Evolutionary conservation across 1,140 invertebrate species (phyloP).

Genomic region (Babylonia areolata): DNA sequence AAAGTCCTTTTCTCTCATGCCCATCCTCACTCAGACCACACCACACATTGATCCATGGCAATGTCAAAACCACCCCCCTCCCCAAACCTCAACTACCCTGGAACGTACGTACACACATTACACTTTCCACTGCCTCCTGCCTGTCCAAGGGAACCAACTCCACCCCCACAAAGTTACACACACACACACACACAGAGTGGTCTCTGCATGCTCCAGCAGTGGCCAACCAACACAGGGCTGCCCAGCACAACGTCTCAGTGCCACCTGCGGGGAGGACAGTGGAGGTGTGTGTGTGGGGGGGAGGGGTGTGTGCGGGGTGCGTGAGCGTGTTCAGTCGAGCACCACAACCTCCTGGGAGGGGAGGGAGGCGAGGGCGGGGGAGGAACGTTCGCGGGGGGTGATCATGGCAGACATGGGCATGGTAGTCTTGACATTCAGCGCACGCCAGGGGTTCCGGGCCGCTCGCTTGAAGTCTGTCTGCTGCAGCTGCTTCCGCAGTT

Average conservation of each 20-base stretch:
- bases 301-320: not conserved
- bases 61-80: not conserved
- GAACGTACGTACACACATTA: not conserved
- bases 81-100: not conserved
- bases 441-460: constrained; percentile 90
- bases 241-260: no score
- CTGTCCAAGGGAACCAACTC: not conserved
- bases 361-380: constrained; percentile 25
- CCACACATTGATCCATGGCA: not conserved
- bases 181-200: not conserved
- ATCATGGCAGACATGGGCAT: constrained; percentile 37
- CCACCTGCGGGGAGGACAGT: not conserved
- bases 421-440: constrained; percentile 61
- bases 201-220: no score
- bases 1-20: not conserved
- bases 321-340: no score
- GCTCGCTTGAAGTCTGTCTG: constrained; percentile 89
- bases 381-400: not conserved
- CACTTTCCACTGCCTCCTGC: not conserved
- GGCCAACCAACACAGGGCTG: no score
- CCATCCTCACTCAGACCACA: not conserved
- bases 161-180: not conserved
- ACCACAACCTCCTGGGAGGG: constrained; percentile 44
- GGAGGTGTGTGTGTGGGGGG: not conserved
- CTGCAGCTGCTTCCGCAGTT: constrained; percentile 87